Evolutionary conservation across 2,797 vertebrate species (phyloP).

Genomic region (Eutrigla gurnardus): DNA sequence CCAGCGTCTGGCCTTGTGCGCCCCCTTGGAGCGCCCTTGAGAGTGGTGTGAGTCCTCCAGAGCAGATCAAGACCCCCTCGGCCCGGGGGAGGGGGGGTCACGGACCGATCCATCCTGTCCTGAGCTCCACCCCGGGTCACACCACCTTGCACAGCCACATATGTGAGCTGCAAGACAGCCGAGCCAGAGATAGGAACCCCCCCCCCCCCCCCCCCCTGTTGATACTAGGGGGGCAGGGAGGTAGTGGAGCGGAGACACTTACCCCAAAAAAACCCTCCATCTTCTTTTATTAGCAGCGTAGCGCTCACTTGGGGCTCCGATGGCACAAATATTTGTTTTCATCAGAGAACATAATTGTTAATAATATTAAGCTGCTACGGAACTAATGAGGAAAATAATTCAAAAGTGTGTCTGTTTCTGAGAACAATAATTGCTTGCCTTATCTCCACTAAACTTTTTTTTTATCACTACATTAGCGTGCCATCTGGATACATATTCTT

Average conservation of each 20-base stretch:
- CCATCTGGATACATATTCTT: slow-evolving; percentile 26
- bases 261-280: slow-evolving; percentile 9
- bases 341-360: slow-evolving; percentile 27
- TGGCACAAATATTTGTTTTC: slow-evolving; percentile 46
- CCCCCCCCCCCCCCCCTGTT: slow-evolving; percentile 10
- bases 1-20: slow-evolving; percentile 5
- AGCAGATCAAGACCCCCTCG: slow-evolving; percentile 67
- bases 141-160: slow-evolving; percentile 67
- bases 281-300: slow-evolving; percentile 10
- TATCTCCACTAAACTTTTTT: slow-evolving; percentile 3
- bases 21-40: slow-evolving; percentile 67
- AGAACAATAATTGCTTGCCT: slow-evolving; percentile 30
- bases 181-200: background rate
- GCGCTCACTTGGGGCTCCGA: slow-evolving; percentile 1
- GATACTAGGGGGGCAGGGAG: slow-evolving; percentile 36
- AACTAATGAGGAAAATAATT: slow-evolving; percentile 36
- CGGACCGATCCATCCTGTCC: slow-evolving; percentile 68
- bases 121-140: slow-evolving; percentile 61
- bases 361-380: slow-evolving; percentile 3
- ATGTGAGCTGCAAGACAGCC: slow-evolving; percentile 41
- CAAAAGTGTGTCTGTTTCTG: slow-evolving; percentile 6
- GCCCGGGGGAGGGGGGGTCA: slow-evolving; percentile 61
- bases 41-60: slow-evolving; percentile 66
- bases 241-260: slow-evolving; percentile 13
- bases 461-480: slow-evolving; percentile 18